Base-by-base conservation (phyloP, 2,888 invertebrate species). In the Linnaemya vulpina region DNA sequence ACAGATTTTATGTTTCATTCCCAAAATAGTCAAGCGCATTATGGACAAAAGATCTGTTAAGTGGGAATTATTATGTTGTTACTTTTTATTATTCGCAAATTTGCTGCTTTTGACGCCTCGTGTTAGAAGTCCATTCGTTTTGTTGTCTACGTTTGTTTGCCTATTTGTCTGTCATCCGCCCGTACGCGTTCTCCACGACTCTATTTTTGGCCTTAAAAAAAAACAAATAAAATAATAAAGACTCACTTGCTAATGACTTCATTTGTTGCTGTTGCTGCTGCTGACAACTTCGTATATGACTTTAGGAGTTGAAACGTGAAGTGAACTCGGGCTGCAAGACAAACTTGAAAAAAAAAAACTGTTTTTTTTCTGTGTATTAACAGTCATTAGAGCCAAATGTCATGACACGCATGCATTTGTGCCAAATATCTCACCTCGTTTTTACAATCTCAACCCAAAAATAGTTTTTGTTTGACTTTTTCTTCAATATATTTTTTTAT, bases 371-470 rank as follows among this genome's bases (percentile, higher is more conserved):
- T 58, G 62, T 77, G 55, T 63, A 78, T 85, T 73, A 81, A 81
- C 63, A 80, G 81, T 67, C 85, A 85, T 82, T 85, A 78, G 82
- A 71, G 85, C 70, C 85, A 85, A 85, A 85, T 85, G 85, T 85
- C 85, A 85, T 85, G 85, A 85, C 85, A 85, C 85, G 85, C 85
- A 82, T 85, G 85, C 78, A 79, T 75, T 85, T 85, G 85, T 82
- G 85, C 85, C 82, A 85, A 85, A 85, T 85, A 78, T 85, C 82
- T 85, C 82, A 85, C 82, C 78, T 82, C 79, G 30, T 82, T 74
- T 70, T 83, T 65, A 71, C 68, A 71, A 68, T 78, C 78, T 70
- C 82, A 82, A 82, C 85, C 85, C 74, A 82, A 65, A 85, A 82
- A 78, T 73, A 65, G 25, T 71, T 51, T 75, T 79, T 84, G 75